phyloP scores from a whole-genome alignment of 2,797 vertebrate genomes.

The Acridotheres tristis region DNA sequence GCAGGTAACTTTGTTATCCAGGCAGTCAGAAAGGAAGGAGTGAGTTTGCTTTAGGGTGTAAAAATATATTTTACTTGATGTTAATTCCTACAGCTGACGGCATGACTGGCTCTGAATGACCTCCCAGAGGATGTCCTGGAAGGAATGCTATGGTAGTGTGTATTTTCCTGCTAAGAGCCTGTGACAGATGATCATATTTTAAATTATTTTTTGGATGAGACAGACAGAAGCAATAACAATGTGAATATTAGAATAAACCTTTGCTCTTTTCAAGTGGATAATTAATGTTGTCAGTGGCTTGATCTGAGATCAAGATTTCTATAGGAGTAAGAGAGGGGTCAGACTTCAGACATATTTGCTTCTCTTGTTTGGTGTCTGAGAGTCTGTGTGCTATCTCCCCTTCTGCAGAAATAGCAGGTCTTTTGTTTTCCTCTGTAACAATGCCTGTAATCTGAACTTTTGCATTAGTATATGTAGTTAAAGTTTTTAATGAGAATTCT shows the following conservation, averaged over 20 bases:
- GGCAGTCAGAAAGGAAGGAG: not conserved
- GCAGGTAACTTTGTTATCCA: not conserved
- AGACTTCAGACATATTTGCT: not conserved
- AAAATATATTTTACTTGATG: constrained; percentile 17
- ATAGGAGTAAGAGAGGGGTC: not conserved
- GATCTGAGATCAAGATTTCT: constrained; percentile 5
- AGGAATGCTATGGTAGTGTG: not conserved
- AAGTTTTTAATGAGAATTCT: constrained; percentile 31
- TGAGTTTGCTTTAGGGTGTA: constrained; percentile 8
- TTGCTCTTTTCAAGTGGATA: not conserved
- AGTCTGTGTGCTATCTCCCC: not conserved
- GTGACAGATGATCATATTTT: not conserved
- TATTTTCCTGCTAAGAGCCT: constrained; percentile 4
- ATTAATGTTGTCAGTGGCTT: not conserved
- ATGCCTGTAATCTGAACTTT: constrained; percentile 20
- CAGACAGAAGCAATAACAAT: constrained; percentile 9
- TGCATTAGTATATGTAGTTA: not conserved
- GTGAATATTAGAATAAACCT: constrained; percentile 43
- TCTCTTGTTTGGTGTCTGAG: not conserved
- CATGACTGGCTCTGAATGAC: not conserved
- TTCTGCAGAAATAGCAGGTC: constrained; percentile 3
- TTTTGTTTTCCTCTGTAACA: not conserved
- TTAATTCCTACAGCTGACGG: not conserved
- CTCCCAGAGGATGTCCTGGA: constrained; percentile 20
- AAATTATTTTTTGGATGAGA: constrained; percentile 5